Evolutionary conservation across 2,888 invertebrate genomes (phyloP).

Genomic region (Trilocha varians): DNA sequence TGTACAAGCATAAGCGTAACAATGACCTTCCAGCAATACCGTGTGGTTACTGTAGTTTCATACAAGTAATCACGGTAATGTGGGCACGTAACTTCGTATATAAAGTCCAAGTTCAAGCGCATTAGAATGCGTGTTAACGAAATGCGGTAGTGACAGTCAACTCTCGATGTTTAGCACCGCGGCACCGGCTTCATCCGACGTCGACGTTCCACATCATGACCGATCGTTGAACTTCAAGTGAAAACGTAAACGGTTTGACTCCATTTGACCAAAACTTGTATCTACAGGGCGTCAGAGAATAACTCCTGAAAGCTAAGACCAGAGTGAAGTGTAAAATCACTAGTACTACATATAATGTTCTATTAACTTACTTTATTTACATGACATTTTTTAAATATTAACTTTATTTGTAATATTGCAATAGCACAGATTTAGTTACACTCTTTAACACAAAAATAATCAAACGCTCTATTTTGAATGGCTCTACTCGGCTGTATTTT

Average conservation of each 20-base stretch:
- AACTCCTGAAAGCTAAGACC: no score
- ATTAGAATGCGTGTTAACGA: neutral
- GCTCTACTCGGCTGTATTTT: no score
- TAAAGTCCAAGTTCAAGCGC: neutral
- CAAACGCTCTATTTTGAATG: no score
- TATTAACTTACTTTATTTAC: no score
- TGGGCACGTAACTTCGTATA: neutral
- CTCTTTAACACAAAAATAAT: no score
- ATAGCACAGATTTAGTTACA: no score
- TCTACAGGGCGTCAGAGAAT: no score
- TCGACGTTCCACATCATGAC: neutral
- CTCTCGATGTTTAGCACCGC: neutral
- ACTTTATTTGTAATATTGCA: no score
- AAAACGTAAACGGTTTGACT: neutral
- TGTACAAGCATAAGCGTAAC: neutral
- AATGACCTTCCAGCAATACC: neutral
- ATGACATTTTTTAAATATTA: no score
- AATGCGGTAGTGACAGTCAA: neutral
- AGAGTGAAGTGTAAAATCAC: no score
- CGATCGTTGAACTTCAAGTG: neutral
- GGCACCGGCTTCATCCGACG: neutral
- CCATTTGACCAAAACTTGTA: neutral
- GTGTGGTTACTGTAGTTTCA: neutral
- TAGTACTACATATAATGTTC: no score
- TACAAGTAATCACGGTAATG: neutral